These are phyloP conservation scores for Podocnemis expansa DNA, from an alignment of 2,113 vertebrate genomes.

Conservation along the genomic window DNA sequence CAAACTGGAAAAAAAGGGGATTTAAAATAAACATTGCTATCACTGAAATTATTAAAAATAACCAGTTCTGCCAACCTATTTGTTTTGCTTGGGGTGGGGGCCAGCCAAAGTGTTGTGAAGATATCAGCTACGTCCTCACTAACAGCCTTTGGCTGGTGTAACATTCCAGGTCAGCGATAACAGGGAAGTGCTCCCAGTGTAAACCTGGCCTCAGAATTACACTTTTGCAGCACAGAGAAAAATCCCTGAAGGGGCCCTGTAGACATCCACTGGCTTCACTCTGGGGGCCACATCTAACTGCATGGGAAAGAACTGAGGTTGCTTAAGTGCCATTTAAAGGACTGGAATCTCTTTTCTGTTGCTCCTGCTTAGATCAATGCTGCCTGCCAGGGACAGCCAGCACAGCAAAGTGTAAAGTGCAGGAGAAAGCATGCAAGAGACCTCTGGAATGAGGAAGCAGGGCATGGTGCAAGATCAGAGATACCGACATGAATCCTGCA, in stretches of 20 bases:
- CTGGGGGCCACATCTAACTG: conserved; percentile 17
- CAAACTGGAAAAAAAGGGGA: too few relatives aligned
- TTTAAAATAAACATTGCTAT: neutral
- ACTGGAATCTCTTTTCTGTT: conserved; percentile 24
- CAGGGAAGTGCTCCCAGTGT: neutral
- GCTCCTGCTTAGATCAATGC: conserved; percentile 33
- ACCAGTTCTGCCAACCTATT: neutral
- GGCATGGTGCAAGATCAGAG: conserved; percentile 56
- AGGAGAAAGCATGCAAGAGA: conserved; percentile 45
- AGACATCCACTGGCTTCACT: neutral
- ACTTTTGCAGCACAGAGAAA: neutral
- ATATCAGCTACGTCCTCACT: neutral
- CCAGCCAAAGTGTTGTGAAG: neutral
- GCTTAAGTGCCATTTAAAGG: conserved; percentile 56
- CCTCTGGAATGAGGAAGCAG: conserved; percentile 70
- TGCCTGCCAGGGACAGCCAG: conserved; percentile 33
- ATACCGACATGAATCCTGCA: conserved; percentile 43
- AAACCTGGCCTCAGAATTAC: neutral
- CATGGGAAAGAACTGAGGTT: neutral
- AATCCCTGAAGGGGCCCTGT: conserved; percentile 33
- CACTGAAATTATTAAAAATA: neutral
- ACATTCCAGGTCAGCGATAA: neutral
- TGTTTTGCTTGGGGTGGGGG: neutral
- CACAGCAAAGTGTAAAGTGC: conserved; percentile 61
- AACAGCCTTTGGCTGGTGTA: too few relatives aligned